Conservation (phyloP, 2,888 invertebrate genomes). For the Meteorus colon region DNA sequence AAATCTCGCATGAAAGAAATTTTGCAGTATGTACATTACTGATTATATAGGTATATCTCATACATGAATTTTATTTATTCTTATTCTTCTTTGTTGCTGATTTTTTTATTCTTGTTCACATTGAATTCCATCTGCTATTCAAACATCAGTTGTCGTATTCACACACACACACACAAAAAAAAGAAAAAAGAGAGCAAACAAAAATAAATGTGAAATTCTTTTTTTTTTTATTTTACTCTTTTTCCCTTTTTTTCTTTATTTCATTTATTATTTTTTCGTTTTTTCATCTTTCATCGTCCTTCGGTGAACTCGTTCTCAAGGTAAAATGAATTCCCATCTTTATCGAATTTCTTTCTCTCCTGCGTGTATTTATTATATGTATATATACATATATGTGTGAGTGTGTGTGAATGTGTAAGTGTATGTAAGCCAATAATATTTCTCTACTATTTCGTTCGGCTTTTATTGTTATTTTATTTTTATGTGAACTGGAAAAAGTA, state of each 20-base stretch:
- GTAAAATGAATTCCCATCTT: conserved; percentile 34
- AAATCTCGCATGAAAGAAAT: conserved; percentile 35
- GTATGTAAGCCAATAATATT: background rate
- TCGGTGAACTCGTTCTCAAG: conserved; percentile 40
- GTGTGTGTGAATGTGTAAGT: no score
- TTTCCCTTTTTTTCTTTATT: background rate
- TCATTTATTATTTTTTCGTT: background rate
- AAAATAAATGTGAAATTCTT: background rate
- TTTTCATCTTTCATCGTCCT: conserved; percentile 16
- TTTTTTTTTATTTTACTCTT: background rate
- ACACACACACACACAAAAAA: background rate
- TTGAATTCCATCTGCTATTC: conserved; percentile 33
- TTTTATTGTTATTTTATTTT: conserved; percentile 16
- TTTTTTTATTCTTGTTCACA: conserved; percentile 5
- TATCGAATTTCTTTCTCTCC: conserved; percentile 24
- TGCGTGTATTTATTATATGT: background rate
- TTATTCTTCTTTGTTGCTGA: conserved; percentile 35
- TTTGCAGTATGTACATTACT: conserved; percentile 4
- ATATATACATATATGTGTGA: background rate
- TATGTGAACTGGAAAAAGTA: background rate
- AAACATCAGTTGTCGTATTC: conserved; percentile 36
- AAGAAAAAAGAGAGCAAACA: background rate
- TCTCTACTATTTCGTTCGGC: background rate
- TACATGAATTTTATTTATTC: conserved; percentile 13
- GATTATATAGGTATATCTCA: conserved; percentile 15